A percentile compares a stretch with the other conserved stretches of the same genome.
Conservation (phyloP, 2,113 vertebrate genomes). For the Kryptolebias marmoratus region DNA sequence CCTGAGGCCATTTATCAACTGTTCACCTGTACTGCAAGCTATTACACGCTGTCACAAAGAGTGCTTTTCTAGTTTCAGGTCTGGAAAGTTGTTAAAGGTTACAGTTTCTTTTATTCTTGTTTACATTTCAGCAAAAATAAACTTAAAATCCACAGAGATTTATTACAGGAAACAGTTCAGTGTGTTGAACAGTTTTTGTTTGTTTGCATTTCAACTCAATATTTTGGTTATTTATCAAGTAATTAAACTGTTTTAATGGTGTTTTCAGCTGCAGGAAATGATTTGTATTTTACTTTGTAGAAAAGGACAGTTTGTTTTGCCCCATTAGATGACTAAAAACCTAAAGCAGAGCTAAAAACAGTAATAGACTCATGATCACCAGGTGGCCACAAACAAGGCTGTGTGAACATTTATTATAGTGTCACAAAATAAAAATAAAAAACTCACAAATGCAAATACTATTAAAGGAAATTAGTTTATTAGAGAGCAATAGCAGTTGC, state of each 20-base stretch:
- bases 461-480: background rate
- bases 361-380: slow-evolving; percentile 1
- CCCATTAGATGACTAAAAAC: background rate
- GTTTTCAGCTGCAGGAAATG: background rate
- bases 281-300: background rate
- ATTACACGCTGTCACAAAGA: background rate
- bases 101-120: background rate
- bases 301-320: background rate
- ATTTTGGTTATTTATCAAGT: background rate
- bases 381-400: slow-evolving; percentile 1
- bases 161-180: background rate
- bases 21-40: slow-evolving; percentile 9
- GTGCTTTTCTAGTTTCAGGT: background rate
- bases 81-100: background rate
- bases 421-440: background rate
- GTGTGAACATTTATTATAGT: background rate
- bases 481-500: background rate
- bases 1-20: slow-evolving; percentile 36
- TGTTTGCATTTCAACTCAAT: background rate
- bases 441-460: background rate
- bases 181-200: background rate
- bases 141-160: background rate
- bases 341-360: slow-evolving; percentile 1
- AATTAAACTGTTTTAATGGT: background rate
- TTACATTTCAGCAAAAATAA: background rate